A percentile compares a stretch with the other conserved stretches of the same genome.
Evolutionary conservation across 2,888 invertebrate species (phyloP).

Genomic region (Camponotus fellah): DNA sequence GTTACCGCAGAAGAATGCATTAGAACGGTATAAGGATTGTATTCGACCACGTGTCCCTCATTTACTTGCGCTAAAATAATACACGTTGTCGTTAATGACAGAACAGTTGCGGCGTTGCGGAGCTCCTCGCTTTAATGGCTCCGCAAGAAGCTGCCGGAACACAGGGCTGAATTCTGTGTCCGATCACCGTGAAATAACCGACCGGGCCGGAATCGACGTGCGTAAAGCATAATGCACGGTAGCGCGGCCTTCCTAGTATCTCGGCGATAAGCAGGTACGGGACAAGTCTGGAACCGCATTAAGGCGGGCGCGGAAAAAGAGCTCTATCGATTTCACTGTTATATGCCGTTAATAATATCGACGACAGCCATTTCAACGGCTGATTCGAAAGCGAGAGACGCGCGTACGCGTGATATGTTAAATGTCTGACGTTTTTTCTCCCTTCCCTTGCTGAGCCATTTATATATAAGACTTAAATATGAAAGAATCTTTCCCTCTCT

Average conservation of each 20-base stretch:
- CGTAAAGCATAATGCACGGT: conserved; percentile 62
- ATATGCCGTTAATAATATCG: conserved; percentile 58
- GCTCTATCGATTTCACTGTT: conserved; percentile 63
- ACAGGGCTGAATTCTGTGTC: conserved; percentile 55
- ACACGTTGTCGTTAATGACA: conserved; percentile 38
- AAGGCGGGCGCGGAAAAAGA: conserved; percentile 52
- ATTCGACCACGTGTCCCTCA: conserved; percentile 39
- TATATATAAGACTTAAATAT: too few species aligned
- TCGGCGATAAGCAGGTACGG: conserved; percentile 59
- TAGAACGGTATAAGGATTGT: conserved; percentile 19
- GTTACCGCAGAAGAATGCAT: conserved; percentile 1
- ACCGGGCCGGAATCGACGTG: conserved; percentile 51
- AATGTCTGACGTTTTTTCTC: background rate
- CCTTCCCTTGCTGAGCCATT: background rate
- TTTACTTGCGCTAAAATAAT: conserved; percentile 47
- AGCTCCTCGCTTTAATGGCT: conserved; percentile 57
- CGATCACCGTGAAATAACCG: conserved; percentile 68
- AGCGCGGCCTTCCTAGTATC: conserved; percentile 46
- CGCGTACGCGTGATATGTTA: conserved; percentile 21
- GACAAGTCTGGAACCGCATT: conserved; percentile 52
- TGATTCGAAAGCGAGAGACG: conserved; percentile 55
- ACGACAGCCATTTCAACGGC: conserved; percentile 47
- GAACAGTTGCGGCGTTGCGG: conserved; percentile 42
- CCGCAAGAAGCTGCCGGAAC: conserved; percentile 47
- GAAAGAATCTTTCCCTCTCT: background rate